Evolutionary conservation across 2,888 invertebrate genomes (phyloP).

Genomic region (Acronicta alni): DNA sequence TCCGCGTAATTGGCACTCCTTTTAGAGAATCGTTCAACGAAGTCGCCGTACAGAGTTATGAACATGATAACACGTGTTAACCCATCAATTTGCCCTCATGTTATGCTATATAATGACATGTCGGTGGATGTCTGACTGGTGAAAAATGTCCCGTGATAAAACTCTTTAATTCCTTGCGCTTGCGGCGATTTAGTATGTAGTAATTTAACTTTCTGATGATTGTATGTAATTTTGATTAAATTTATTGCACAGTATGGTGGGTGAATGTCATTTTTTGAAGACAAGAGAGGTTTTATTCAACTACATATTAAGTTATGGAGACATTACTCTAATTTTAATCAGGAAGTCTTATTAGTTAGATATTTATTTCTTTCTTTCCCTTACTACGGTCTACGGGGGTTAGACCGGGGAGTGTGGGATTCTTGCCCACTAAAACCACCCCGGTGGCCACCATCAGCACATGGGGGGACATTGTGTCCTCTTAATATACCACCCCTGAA

Average conservation of each 20-base stretch:
- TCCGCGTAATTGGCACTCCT: conserved; percentile 22
- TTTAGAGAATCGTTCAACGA: conserved; percentile 20
- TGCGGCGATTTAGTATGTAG: conserved; percentile 54
- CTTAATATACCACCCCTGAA: too few relatives aligned
- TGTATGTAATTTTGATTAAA: conserved; percentile 52
- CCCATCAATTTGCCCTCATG: conserved; percentile 52
- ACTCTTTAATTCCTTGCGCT: conserved; percentile 61
- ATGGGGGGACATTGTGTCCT: too few relatives aligned
- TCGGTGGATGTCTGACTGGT: conserved; percentile 48
- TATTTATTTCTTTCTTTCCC: too few relatives aligned
- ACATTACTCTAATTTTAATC: neutral
- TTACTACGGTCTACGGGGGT: too few relatives aligned
- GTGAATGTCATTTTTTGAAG: conserved; percentile 21
- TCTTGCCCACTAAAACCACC: too few relatives aligned
- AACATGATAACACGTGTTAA: conserved; percentile 49
- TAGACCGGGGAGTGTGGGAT: too few relatives aligned
- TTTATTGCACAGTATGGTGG: conserved; percentile 39
- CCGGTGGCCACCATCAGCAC: too few relatives aligned
- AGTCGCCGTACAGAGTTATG: conserved; percentile 33
- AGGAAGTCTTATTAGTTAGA: too few relatives aligned
- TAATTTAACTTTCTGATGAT: conserved; percentile 62
- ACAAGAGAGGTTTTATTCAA: neutral
- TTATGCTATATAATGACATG: conserved; percentile 58
- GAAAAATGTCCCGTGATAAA: conserved; percentile 68
- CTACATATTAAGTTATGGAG: neutral